phyloP scores from a whole-genome alignment of 2,888 invertebrate species.

The Eurois occulta region DNA sequence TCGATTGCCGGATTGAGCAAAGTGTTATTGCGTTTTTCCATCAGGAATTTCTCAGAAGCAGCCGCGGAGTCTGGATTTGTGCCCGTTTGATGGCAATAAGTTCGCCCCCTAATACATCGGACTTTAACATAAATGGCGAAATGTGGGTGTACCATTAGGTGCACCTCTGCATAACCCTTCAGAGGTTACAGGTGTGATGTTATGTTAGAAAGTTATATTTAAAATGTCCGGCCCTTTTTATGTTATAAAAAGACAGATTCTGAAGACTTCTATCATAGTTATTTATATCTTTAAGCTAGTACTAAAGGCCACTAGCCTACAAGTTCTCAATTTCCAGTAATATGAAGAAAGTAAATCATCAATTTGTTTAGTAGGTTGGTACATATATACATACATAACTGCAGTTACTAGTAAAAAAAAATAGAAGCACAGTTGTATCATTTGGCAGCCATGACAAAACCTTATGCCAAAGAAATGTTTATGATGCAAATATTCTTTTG shows the following conservation, averaged over 20 bases:
- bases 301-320: background rate
- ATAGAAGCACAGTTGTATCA: constrained; percentile 12
- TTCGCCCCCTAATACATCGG: no score
- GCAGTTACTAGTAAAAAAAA: constrained; percentile 26
- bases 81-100: no score
- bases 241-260: background rate
- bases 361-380: background rate
- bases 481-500: constrained; percentile 39
- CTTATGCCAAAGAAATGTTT: constrained; percentile 48
- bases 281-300: background rate
- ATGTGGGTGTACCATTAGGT: no score
- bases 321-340: constrained; percentile 23
- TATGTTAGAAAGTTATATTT: background rate
- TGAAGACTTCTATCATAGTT: background rate
- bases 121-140: no score
- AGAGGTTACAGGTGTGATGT: background rate
- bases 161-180: no score
- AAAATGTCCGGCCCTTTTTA: background rate
- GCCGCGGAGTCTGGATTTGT: no score
- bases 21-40: no score
- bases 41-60: no score
- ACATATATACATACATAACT: background rate
- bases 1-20: no score
- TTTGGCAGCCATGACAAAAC: constrained; percentile 31
- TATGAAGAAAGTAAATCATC: constrained; percentile 16